Evolutionary conservation across 2,888 invertebrate genomes (phyloP).

Genomic region (Colletes collaris): DNA sequence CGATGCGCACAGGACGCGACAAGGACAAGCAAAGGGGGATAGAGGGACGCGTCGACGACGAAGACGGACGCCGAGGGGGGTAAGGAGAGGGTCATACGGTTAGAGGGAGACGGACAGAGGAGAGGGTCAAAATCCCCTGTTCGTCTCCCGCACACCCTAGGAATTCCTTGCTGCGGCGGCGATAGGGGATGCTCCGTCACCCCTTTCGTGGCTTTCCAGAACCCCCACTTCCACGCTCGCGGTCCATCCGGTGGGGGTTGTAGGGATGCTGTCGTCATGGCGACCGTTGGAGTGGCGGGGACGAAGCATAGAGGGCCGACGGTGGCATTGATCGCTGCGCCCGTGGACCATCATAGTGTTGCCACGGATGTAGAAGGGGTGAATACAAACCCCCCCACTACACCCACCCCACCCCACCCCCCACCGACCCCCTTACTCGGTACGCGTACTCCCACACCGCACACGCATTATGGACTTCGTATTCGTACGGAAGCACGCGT

Average conservation of each 20-base stretch:
- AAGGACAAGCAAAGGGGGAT: slow-evolving; percentile 32
- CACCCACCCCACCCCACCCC: neutral
- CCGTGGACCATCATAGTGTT: slow-evolving; percentile 76
- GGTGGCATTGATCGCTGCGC: slow-evolving; percentile 81
- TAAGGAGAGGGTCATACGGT: neutral
- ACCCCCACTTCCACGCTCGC: slow-evolving; percentile 68
- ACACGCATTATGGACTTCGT: slow-evolving; percentile 74
- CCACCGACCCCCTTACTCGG: slow-evolving; percentile 15
- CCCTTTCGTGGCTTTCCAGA: slow-evolving; percentile 68
- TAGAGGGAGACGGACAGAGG: slow-evolving; percentile 13
- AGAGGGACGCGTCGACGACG: neutral
- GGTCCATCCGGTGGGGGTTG: slow-evolving; percentile 64
- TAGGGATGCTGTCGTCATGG: slow-evolving; percentile 81
- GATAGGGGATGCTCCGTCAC: slow-evolving; percentile 63
- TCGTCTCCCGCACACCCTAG: slow-evolving; percentile 64
- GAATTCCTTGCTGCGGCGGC: slow-evolving; percentile 70
- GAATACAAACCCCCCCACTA: slow-evolving; percentile 71
- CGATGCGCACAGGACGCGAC: slow-evolving; percentile 46
- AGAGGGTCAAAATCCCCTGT: slow-evolving; percentile 68
- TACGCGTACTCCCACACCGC: slow-evolving; percentile 53
- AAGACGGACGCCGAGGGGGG: neutral
- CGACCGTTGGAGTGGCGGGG: slow-evolving; percentile 73
- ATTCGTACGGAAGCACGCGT: slow-evolving; percentile 74
- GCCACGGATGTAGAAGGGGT: slow-evolving; percentile 76
- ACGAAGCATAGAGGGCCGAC: slow-evolving; percentile 71